Evolutionary conservation across 2,888 invertebrate genomes (phyloP).

Genomic region (Pheosia gnoma): DNA sequence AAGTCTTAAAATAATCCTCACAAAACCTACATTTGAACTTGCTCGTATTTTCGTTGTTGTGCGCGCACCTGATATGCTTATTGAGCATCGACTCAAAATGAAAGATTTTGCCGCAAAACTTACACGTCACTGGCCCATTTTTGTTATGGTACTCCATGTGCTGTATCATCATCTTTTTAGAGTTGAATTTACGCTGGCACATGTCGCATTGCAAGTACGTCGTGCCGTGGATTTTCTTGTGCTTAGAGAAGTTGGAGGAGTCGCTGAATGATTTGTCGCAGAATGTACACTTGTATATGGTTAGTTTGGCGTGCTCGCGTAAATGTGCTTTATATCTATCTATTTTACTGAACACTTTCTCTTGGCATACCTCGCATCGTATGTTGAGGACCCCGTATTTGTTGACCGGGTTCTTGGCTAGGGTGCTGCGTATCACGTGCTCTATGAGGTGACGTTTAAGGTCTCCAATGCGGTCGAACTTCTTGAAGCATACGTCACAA

Average conservation of each 20-base stretch:
- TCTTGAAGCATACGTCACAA: constrained; percentile 70
- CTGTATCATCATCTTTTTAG: constrained; percentile 73
- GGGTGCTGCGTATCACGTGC: constrained; percentile 70
- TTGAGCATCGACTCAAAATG: constrained; percentile 75
- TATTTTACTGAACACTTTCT: constrained; percentile 61
- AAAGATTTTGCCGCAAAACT: constrained; percentile 62
- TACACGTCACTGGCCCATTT: constrained; percentile 61
- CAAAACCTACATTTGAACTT: constrained; percentile 70
- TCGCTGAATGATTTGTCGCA: constrained; percentile 80
- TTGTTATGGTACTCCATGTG: constrained; percentile 77
- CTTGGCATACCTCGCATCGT: constrained; percentile 67
- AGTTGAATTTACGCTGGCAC: constrained; percentile 76
- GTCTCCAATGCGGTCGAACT: constrained; percentile 73
- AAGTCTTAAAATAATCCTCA: constrained; percentile 52
- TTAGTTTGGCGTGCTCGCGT: constrained; percentile 76
- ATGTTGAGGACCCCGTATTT: constrained; percentile 63
- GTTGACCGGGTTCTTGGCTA: constrained; percentile 66
- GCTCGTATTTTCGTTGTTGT: constrained; percentile 47
- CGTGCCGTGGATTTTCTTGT: constrained; percentile 76
- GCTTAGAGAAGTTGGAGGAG: constrained; percentile 80
- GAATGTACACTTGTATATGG: constrained; percentile 74
- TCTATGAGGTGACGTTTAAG: constrained; percentile 79
- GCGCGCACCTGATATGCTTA: constrained; percentile 68
- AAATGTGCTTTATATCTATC: constrained; percentile 78
- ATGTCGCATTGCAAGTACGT: constrained; percentile 73